A percentile compares a stretch with the other conserved stretches of the same genome.
These are phyloP conservation scores for Aptenodytes forsteri DNA, from an alignment of 2,113 vertebrate genomes.

Conservation along the genomic window DNA sequence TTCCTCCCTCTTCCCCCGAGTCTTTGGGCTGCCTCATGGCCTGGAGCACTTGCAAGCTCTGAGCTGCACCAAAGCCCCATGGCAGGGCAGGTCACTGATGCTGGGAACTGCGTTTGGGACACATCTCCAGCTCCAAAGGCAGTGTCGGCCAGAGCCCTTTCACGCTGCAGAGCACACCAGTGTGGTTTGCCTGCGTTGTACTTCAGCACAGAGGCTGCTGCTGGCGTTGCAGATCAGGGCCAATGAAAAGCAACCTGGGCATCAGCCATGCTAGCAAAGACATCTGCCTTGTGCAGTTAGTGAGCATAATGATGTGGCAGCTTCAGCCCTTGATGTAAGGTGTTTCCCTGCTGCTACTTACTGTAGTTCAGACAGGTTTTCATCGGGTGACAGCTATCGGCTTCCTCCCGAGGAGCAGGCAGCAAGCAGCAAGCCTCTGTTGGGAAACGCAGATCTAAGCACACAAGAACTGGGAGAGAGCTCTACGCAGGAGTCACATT, in stretches of 20 bases:
- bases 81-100: not conserved
- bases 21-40: not conserved
- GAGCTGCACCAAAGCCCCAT: not conserved
- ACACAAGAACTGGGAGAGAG: not conserved
- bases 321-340: not conserved
- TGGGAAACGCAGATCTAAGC: not conserved
- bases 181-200: rapidly evolving
- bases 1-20: not conserved
- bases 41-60: not conserved
- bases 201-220: not conserved
- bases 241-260: not conserved
- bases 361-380: not conserved
- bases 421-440: not conserved
- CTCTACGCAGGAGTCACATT: not conserved
- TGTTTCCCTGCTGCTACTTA: not conserved
- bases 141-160: rapidly evolving
- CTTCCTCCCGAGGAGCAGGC: not conserved
- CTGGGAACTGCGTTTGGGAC: not conserved
- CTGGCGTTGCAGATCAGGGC: not conserved
- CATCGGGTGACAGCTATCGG: not conserved
- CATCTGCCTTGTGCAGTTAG: rapidly evolving
- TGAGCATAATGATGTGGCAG: not conserved
- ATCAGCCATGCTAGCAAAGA: not conserved
- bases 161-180: not conserved
- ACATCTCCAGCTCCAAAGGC: not conserved